Conservation (phyloP, 2,888 invertebrate genomes). For the Lasioglossum calceatum region DNA sequence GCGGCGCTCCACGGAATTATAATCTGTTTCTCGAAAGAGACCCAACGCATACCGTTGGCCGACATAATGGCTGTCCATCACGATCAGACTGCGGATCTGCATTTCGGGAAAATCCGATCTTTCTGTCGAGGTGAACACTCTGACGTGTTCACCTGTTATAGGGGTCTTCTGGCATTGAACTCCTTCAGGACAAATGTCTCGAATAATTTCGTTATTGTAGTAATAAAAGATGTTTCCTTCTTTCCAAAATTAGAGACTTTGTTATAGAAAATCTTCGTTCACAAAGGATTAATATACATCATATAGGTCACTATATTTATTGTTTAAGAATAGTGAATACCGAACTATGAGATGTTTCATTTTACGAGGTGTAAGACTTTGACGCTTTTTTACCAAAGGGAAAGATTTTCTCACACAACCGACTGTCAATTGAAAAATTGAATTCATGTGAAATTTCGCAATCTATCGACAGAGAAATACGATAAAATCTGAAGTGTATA, state of each 20-base stretch:
- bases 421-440: neutral
- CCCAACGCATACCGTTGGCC: neutral
- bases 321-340: neutral
- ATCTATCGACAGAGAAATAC: neutral
- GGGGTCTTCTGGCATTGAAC: too few relatives aligned
- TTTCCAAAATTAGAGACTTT: neutral
- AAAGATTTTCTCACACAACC: neutral
- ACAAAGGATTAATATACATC: too few relatives aligned
- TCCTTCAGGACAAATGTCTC: too few relatives aligned
- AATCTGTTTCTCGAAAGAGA: neutral
- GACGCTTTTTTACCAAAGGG: neutral
- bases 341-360: neutral
- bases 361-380: neutral
- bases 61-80: neutral
- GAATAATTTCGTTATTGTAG: neutral
- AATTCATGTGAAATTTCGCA: too few relatives aligned
- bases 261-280: too few relatives aligned
- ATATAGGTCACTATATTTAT: too few relatives aligned
- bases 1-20: constrained; percentile 1
- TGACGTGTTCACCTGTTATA: neutral
- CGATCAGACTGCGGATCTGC: neutral
- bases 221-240: too few relatives aligned
- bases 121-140: neutral
- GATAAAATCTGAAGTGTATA: neutral
- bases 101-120: neutral